Conservation (phyloP, 2,113 vertebrate species). For the Cricetomys ansorgei region DNA sequence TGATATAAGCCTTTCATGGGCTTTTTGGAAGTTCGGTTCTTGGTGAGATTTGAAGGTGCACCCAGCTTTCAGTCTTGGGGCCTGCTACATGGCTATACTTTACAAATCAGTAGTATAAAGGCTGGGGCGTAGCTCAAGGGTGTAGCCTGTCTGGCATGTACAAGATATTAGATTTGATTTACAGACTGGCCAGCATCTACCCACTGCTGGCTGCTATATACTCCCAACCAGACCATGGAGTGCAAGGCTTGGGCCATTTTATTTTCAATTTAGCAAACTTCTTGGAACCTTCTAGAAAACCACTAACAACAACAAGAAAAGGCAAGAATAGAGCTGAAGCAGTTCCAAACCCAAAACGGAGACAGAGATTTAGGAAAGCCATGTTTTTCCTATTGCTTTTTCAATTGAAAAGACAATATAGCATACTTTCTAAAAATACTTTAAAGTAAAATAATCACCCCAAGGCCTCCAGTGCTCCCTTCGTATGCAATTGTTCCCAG, state of each 20-base stretch:
- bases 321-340: neutral
- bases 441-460: constrained; percentile 2
- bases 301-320: constrained; percentile 27
- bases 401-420: constrained; percentile 46
- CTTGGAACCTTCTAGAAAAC: constrained; percentile 57
- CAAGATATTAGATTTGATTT: neutral
- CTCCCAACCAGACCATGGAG: neutral
- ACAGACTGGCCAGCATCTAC: neutral
- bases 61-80: neutral
- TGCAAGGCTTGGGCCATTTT: neutral
- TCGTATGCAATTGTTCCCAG: neutral
- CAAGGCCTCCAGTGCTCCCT: neutral
- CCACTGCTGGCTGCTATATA: neutral
- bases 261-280: neutral
- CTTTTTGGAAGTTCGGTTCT: neutral
- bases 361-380: constrained; percentile 8
- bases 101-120: neutral
- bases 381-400: constrained; percentile 2
- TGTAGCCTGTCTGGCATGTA: neutral
- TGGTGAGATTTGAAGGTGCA: neutral
- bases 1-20: neutral
- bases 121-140: no score
- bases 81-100: neutral
- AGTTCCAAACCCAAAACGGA: neutral
- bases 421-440: constrained; percentile 11